Evolutionary conservation across 2,797 vertebrate species (phyloP).

Genomic region (Coccyzus lansbergi): DNA sequence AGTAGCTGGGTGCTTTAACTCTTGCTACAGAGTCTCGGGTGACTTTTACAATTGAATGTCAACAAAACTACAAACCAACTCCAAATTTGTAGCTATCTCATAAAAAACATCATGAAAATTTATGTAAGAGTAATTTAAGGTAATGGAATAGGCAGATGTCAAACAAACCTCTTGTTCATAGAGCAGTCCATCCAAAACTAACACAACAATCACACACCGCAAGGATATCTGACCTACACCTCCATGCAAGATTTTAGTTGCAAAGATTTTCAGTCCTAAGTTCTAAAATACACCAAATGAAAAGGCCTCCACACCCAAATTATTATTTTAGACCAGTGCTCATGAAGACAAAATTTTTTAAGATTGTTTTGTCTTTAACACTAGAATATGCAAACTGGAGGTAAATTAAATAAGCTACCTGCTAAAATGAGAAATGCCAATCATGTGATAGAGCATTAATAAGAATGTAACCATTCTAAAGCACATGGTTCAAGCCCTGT

Average conservation of each 20-base stretch:
- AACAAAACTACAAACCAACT: background rate
- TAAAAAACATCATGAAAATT: background rate
- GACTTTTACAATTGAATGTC: background rate
- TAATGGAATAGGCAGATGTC: background rate
- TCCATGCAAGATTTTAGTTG: background rate
- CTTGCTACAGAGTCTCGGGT: background rate
- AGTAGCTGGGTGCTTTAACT: background rate
- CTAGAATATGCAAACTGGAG: background rate
- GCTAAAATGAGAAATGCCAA: background rate
- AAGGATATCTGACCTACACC: background rate
- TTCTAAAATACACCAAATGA: background rate
- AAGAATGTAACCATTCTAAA: background rate
- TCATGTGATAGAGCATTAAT: background rate
- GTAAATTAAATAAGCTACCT: background rate
- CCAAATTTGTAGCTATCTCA: background rate
- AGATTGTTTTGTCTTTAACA: background rate
- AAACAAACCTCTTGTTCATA: background rate
- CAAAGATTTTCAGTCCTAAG: background rate
- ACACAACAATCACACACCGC: background rate
- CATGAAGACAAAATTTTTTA: background rate
- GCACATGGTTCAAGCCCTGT: background rate
- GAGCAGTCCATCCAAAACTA: background rate
- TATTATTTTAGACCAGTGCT: background rate
- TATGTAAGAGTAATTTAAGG: background rate
- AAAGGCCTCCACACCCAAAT: rapidly evolving